Evolutionary conservation across 2,113 vertebrate genomes (phyloP).

Genomic region (Fregata magnificens): DNA sequence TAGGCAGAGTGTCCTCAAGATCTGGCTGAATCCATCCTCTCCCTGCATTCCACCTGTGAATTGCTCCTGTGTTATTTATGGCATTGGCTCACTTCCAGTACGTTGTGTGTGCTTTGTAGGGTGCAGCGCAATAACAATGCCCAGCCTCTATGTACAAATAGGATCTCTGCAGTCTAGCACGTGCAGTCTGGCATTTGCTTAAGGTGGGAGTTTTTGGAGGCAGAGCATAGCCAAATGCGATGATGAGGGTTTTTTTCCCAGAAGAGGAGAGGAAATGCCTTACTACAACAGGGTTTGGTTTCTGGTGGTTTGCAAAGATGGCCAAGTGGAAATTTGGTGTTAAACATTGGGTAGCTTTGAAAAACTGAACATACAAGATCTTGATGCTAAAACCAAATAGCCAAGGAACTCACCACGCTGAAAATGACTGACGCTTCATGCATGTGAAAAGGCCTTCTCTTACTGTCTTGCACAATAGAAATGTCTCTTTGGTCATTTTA

Average conservation of each 20-base stretch:
- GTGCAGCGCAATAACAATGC: slow-evolving; percentile 4
- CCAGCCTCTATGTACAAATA: neutral
- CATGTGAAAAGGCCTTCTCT: neutral
- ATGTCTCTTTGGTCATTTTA: neutral
- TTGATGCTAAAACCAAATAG: neutral
- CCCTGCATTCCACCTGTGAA: slow-evolving; percentile 28
- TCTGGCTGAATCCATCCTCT: slow-evolving; percentile 14
- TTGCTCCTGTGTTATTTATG: neutral
- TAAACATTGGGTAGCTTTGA: neutral
- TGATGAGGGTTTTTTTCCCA: neutral
- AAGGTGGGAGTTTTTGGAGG: neutral
- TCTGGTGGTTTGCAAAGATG: neutral
- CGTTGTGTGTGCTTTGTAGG: neutral
- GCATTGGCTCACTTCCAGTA: neutral
- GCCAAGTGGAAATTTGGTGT: neutral
- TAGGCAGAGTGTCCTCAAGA: neutral
- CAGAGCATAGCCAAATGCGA: neutral
- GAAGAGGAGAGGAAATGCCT: neutral
- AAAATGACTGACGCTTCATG: neutral
- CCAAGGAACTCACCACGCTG: rapidly evolving
- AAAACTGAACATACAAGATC: neutral
- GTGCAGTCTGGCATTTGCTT: neutral
- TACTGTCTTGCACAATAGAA: neutral
- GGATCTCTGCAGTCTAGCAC: neutral
- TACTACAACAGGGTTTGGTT: neutral